Evolutionary conservation across 1,140 invertebrate species (phyloP), one percentile per base, ranked within the genome.

Genomic region (Drosophila dunni): DNA sequence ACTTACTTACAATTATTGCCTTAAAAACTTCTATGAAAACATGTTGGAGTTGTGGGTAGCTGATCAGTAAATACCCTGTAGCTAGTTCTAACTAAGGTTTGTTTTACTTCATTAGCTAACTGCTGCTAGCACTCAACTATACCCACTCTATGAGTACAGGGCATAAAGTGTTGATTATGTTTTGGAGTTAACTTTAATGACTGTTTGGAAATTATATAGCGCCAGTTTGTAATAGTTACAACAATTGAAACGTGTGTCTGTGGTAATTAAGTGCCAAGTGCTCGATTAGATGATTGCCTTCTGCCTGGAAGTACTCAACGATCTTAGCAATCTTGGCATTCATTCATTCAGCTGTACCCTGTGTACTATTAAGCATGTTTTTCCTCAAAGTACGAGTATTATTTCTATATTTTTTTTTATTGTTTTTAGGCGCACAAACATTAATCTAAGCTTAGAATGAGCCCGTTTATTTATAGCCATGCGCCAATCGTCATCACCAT

Each of bases 251-350:
- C 64, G 46, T 65, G 33, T 48, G 51, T 65, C 15, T 56, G 58
- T 56, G 69, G 78, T 83, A 84, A 84, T 83, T 88, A 86, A 86
- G 82, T 69, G 75, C 71, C 83, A 86, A 86, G 83, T 86, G 72
- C 79, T 79, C 76, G 76, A 75, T 78, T 81, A 85, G 71, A 69
- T 74, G 65, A 74, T 74, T 74, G 71, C 66, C 71, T 68, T 36
- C 60, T 70, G 72, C 72, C 58, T 64, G 58, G 40, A 64, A 75
- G 72, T 75, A 65, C 69, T 65, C 45, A 60, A 42, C 71, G 66
- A 74, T 74, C 58, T 53, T 54, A 63, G 51, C 70, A 61, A 73
- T 73, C 64, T 73, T 73, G 56, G 70, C 64, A 73, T 68, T 73
- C 66, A 34, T 44, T 69, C 46, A 61, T 62, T 54, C 63, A 60